These are phyloP conservation scores for Beris morrisii DNA, from an alignment of 2,888 invertebrate genomes.

Conservation along the genomic window DNA sequence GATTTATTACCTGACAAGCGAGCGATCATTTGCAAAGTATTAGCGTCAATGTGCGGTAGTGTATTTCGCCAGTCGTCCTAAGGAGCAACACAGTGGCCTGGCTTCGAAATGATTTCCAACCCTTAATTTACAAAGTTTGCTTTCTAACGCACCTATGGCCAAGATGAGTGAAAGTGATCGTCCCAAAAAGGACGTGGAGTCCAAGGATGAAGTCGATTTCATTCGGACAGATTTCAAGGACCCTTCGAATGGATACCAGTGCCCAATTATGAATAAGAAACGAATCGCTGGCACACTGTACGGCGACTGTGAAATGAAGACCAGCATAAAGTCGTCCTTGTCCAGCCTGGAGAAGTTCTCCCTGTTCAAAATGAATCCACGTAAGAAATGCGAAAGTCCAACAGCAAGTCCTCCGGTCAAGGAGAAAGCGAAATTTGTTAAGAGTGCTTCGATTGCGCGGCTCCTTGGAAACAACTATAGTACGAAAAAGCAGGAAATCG, in stretches of 20 bases:
- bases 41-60: conserved; percentile 21
- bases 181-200: conserved; percentile 28
- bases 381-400: conserved; percentile 35
- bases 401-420: conserved; percentile 17
- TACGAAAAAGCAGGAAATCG: conserved; percentile 53
- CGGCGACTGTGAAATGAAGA: conserved; percentile 40
- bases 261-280: conserved; percentile 30
- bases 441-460: conserved; percentile 53
- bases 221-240: conserved; percentile 38
- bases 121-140: too few species aligned
- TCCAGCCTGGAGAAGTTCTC: conserved; percentile 40
- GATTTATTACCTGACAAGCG: neutral
- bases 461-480: conserved; percentile 55
- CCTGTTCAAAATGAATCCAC: conserved; percentile 36
- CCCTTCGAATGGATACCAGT: conserved; percentile 3
- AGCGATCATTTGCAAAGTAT: conserved; percentile 22
- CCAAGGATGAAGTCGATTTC: conserved; percentile 54
- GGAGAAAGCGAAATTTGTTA: conserved; percentile 48
- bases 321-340: conserved; percentile 39
- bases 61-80: neutral
- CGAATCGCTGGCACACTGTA: conserved; percentile 35
- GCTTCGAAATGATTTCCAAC: too few species aligned
- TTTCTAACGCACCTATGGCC: too few species aligned
- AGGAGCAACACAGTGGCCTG: too few species aligned
- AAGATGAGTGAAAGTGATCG: too few species aligned